Conservation (phyloP, 2,797 vertebrate species). For the Dallia pectoralis region DNA sequence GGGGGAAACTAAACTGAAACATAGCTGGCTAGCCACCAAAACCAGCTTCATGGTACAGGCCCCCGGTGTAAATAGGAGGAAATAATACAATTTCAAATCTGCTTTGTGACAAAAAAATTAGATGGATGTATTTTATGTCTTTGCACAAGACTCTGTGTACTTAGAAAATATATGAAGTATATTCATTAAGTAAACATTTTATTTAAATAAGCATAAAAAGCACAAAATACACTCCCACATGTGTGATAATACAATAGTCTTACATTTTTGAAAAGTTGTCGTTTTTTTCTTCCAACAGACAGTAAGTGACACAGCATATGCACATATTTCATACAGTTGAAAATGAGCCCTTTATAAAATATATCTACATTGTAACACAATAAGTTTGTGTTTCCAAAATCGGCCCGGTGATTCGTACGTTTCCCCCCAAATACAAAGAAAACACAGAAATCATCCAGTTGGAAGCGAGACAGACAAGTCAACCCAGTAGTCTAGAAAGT, state of each 20-base stretch:
- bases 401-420: slow-evolving; percentile 27
- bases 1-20: too few species aligned
- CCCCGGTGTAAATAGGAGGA: too few species aligned
- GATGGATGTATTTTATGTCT: background rate
- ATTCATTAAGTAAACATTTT: slow-evolving; percentile 53
- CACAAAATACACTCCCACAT: slow-evolving; percentile 53
- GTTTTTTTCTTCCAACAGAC: slow-evolving; percentile 32
- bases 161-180: slow-evolving; percentile 6
- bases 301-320: slow-evolving; percentile 50
- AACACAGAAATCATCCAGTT: slow-evolving; percentile 22
- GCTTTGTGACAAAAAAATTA: background rate
- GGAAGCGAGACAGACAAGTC: slow-evolving; percentile 23
- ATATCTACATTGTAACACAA: slow-evolving; percentile 76
- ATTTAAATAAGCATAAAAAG: slow-evolving; percentile 74
- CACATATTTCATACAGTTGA: slow-evolving; percentile 59
- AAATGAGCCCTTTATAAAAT: slow-evolving; percentile 74
- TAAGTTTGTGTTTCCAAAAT: slow-evolving; percentile 44
- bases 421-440: slow-evolving; percentile 45
- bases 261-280: slow-evolving; percentile 36
- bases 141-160: background rate
- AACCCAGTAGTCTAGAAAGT: slow-evolving; percentile 49
- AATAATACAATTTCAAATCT: too few species aligned
- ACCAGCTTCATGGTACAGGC: too few species aligned
- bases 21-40: too few species aligned
- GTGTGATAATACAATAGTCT: slow-evolving; percentile 60